Conservation (phyloP, 2,797 vertebrate genomes). For the Hybognathus amarus region DNA sequence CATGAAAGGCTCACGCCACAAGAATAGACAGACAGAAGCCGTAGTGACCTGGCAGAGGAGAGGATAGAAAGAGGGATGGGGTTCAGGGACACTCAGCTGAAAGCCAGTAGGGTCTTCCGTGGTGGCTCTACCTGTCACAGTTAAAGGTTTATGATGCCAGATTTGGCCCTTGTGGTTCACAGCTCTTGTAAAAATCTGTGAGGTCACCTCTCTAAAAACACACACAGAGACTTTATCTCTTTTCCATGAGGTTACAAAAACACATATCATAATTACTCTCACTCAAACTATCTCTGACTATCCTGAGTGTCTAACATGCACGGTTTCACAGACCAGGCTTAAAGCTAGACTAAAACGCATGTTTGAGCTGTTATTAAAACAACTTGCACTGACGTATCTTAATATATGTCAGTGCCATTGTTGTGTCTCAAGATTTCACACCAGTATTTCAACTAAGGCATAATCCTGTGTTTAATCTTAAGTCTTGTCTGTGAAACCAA, state of each 20-base stretch:
- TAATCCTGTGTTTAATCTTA: neutral
- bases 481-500: neutral
- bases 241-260: constrained; percentile 6
- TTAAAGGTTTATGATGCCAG: constrained; percentile 51
- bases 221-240: constrained; percentile 62
- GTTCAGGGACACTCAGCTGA: neutral
- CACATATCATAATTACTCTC: constrained; percentile 1
- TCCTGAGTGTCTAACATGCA: neutral
- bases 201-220: constrained; percentile 66
- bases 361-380: neutral
- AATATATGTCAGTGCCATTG: no score
- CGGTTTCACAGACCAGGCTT: neutral
- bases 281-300: neutral
- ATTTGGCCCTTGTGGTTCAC: constrained; percentile 46
- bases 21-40: neutral
- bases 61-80: neutral
- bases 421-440: neutral
- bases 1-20: neutral
- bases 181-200: constrained; percentile 57
- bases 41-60: neutral
- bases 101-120: constrained; percentile 27
- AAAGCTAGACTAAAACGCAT: neutral
- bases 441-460: no score
- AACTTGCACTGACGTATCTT: neutral
- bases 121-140: constrained; percentile 56